These are phyloP conservation scores for Cataglyphis hispanica DNA, from an alignment of 1,140 invertebrate species.

Conservation along the genomic window DNA sequence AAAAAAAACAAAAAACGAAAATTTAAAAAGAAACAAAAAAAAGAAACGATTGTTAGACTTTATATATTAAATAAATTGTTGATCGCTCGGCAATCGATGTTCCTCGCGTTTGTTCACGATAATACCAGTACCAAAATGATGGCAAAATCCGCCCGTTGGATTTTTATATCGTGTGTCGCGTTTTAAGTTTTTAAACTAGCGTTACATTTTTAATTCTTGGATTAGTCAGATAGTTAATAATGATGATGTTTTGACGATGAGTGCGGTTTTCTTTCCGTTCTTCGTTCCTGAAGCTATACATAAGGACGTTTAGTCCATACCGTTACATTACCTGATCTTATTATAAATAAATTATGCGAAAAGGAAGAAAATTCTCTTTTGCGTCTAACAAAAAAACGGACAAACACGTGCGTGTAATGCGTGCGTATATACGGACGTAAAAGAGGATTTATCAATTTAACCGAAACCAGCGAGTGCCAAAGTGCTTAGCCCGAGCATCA, in stretches of 20 bases:
- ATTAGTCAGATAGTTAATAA: not conserved
- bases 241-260: too few species aligned
- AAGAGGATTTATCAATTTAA: not conserved
- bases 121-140: not conserved
- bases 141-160: not conserved
- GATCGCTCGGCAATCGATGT: not conserved
- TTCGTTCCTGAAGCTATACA: too few species aligned
- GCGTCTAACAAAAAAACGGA: not conserved
- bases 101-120: not conserved
- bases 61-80: not conserved
- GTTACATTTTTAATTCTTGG: not conserved
- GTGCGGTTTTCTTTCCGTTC: too few species aligned
- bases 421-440: not conserved
- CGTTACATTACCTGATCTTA: not conserved
- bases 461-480: slow-evolving; percentile 39
- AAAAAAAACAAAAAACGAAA: not conserved
- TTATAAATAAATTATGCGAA: slow-evolving; percentile 13
- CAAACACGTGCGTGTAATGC: not conserved
- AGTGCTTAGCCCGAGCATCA: slow-evolving; percentile 28
- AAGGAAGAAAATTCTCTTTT: not conserved
- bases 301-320: too few species aligned
- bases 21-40: not conserved
- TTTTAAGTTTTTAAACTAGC: slow-evolving; percentile 1
- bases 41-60: not conserved
- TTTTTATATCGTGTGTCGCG: slow-evolving; percentile 3